Evolutionary conservation across 2,797 vertebrate species (phyloP).

Genomic region (Catamblyrhynchus diadema): DNA sequence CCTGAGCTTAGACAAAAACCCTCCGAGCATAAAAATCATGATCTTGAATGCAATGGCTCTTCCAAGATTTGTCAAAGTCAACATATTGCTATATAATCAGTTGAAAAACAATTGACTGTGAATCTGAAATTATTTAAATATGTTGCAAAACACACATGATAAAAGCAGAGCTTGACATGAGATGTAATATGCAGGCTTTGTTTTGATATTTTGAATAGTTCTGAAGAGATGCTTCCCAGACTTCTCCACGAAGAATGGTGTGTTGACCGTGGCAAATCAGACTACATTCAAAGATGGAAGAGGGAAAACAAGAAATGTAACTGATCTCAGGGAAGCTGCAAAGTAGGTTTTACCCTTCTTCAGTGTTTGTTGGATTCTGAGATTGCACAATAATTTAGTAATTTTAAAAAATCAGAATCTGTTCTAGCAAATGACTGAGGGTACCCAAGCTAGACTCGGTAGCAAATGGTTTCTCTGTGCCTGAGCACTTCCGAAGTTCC

Average conservation of each 20-base stretch:
- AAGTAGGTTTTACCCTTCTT: constrained; percentile 80
- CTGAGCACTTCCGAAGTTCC: neutral
- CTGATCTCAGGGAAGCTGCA: constrained; percentile 87
- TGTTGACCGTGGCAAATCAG: constrained; percentile 85
- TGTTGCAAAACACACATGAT: neutral
- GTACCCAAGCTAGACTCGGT: neutral
- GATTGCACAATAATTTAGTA: neutral
- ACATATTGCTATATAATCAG: neutral
- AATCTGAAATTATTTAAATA: neutral
- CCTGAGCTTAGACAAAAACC: neutral
- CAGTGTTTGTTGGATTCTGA: neutral
- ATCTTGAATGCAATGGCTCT: neutral
- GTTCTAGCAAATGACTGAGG: neutral
- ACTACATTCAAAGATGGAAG: constrained; percentile 86
- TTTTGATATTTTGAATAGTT: constrained; percentile 76
- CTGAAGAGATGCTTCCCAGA: constrained; percentile 95
- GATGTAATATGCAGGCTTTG: neutral
- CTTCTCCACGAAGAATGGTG: constrained; percentile 87
- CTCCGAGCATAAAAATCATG: neutral
- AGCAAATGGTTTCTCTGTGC: neutral
- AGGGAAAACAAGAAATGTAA: constrained; percentile 82
- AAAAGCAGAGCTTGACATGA: neutral
- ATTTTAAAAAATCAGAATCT: neutral
- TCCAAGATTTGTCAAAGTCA: neutral
- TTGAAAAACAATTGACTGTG: neutral